Evolutionary conservation across 1,140 invertebrate species (phyloP), one percentile per base, ranked within the genome.

Genomic region (Tetramorium parvispinum): DNA sequence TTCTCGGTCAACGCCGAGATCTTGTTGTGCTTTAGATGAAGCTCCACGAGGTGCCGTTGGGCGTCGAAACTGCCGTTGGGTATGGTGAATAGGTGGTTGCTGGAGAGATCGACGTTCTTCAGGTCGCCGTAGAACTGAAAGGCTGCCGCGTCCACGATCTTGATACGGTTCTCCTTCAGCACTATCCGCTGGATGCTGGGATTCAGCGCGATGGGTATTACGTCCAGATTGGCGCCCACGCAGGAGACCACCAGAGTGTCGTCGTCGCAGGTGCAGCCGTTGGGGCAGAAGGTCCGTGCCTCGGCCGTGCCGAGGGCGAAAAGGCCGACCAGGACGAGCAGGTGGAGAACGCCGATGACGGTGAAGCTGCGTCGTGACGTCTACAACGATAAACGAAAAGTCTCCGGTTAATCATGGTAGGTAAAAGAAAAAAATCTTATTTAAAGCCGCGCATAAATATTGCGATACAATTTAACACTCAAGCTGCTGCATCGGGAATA

Each of bases 171-270:
- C 92, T 97, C 98, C 90, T 97, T 97, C 46, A 99, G 96, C 65
- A 98, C 97, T 77, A 98, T 96, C 32, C 97, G 96, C 93, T 98
- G 97, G 76, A 98, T 98, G 88, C 97, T 97, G 3, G 98, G 98
- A 94, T 99, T 99, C 59, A 99, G 95, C 0, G 98, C 98, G 88
- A 99, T 98, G 53, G 98, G 98, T 61, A 99, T 97, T 18, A 98
- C 97, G 94, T 98, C 98, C 57, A 99, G 95, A 85, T 97, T 97
- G 88, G 97, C 98, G 91, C 97, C 97, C 87, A 98, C 96, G 94
- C 98, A 99, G 68, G 97, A 96, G 0, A 98, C 98, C n/a, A 98
- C 97, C 71, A 98, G 96, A 0, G 97, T 98, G 71, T 98, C 97
- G 91, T 99, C 98, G 94, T 99, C 97, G 95, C 98, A 98, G 92